These are phyloP conservation scores for Patiria miniata DNA, from an alignment of 35 echinoderm and acorn worm species.

Conservation along the genomic window DNA sequence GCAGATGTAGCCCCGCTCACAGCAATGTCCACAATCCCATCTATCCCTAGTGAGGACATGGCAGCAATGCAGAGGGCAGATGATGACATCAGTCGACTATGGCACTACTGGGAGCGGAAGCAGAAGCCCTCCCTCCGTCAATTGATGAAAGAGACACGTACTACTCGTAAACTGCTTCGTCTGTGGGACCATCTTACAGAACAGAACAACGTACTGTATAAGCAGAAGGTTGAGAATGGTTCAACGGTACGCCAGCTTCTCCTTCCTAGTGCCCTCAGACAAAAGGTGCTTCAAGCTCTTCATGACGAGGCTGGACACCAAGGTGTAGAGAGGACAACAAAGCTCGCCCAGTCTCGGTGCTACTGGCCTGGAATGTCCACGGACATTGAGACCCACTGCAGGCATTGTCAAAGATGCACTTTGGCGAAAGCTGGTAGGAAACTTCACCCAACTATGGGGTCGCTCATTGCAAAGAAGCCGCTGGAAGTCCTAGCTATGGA, in stretches of 20 bases:
- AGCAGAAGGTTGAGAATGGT: background rate
- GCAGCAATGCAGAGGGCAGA: background rate
- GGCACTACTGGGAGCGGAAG: too few species aligned
- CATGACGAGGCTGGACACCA: conserved; percentile 52
- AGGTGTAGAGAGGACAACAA: conserved; percentile 29
- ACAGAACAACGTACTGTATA: background rate
- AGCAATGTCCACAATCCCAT: background rate
- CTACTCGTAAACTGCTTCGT: background rate
- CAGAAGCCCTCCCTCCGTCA: background rate
- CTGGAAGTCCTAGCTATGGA: background rate
- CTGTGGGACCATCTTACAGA: background rate
- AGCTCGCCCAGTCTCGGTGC: too few species aligned
- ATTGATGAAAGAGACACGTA: background rate
- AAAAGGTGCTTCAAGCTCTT: background rate
- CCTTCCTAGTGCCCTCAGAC: background rate
- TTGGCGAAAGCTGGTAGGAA: conserved; percentile 30
- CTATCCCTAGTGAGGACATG: background rate
- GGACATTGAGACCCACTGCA: conserved; percentile 34
- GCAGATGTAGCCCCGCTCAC: background rate
- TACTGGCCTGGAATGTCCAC: conserved; percentile 59
- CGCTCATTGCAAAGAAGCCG: conserved; percentile 32
- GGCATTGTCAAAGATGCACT: conserved; percentile 42
- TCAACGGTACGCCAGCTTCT: background rate
- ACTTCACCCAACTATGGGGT: conserved; percentile 26
- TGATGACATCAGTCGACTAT: too few species aligned